These are phyloP conservation scores for Himalopsyche phryganea DNA, from an alignment of 1,140 invertebrate genomes.

Conservation along the genomic window DNA sequence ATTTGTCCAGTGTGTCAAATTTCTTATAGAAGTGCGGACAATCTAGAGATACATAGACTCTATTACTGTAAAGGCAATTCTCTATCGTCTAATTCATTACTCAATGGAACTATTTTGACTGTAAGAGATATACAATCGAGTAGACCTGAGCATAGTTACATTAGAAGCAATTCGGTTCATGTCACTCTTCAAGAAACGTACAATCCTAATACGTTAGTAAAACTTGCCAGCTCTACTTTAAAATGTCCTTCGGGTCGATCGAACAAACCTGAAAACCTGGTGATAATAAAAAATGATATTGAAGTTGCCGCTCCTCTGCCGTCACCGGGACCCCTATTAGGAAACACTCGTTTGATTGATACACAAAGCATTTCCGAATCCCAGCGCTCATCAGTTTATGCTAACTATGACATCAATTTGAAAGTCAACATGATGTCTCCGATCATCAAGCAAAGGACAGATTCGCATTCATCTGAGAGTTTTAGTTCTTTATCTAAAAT, in stretches of 20 bases:
- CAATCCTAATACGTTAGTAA: constrained; percentile 41
- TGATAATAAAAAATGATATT: constrained; percentile 54
- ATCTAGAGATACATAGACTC: constrained; percentile 63
- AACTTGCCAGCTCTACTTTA: constrained; percentile 42
- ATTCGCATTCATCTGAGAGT: constrained; percentile 16
- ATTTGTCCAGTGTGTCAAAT: constrained; percentile 63
- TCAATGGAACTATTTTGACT: constrained; percentile 10
- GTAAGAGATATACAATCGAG: not conserved
- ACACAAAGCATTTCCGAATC: constrained; percentile 35
- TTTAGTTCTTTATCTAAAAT: constrained; percentile 16
- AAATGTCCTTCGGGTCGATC: constrained; percentile 40
- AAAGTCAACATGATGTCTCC: constrained; percentile 15
- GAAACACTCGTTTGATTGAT: constrained; percentile 75
- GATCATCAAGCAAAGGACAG: constrained; percentile 10
- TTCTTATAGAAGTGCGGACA: constrained; percentile 64
- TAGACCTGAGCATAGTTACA: constrained; percentile 44
- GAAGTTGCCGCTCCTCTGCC: constrained; percentile 59
- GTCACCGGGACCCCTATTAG: constrained; percentile 74
- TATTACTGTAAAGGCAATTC: constrained; percentile 64
- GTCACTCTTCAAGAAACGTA: constrained; percentile 53
- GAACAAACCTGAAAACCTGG: constrained; percentile 52
- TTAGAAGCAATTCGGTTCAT: constrained; percentile 55
- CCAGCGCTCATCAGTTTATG: constrained; percentile 2
- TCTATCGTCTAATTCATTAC: constrained; percentile 27
- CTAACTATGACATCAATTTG: constrained; percentile 1